Evolutionary conservation across 2,797 vertebrate genomes (phyloP).

Genomic region (Xiphophorus birchmanni): DNA sequence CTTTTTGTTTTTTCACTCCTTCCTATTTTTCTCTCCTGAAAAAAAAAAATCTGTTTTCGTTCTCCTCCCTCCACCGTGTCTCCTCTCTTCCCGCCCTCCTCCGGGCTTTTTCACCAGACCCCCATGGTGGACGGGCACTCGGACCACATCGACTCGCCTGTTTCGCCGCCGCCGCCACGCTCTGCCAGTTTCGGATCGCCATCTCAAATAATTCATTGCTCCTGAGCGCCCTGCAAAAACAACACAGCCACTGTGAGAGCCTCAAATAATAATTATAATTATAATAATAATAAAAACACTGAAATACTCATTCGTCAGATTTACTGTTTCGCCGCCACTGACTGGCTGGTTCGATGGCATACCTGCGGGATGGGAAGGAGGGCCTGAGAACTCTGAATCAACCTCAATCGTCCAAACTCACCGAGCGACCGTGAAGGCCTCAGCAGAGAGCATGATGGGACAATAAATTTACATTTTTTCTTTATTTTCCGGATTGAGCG

Average conservation of each 20-base stretch:
- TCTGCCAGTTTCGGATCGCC: constrained; percentile 66
- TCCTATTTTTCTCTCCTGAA: constrained; percentile 2
- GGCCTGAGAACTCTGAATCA: constrained; percentile 55
- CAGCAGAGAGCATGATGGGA: constrained; percentile 53
- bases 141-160: constrained; percentile 58
- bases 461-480: constrained; percentile 65
- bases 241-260: constrained; percentile 66
- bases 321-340: constrained; percentile 57
- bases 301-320: constrained; percentile 68
- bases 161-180: constrained; percentile 39
- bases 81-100: not conserved
- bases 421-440: constrained; percentile 66
- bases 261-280: constrained; percentile 60
- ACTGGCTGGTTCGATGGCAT: constrained; percentile 67
- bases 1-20: constrained; percentile 26
- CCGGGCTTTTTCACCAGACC: constrained; percentile 46
- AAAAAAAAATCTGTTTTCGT: constrained; percentile 44
- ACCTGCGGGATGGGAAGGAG: constrained; percentile 26
- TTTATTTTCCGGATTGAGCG: constrained; percentile 37
- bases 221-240: constrained; percentile 65
- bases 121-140: constrained; percentile 60
- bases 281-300: constrained; percentile 54
- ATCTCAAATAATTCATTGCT: constrained; percentile 77
- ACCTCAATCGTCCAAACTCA: constrained; percentile 63
- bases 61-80: constrained; percentile 29